Base-by-base conservation (phyloP, 1,140 invertebrate species). In the Drosophila grimshawi region DNA sequence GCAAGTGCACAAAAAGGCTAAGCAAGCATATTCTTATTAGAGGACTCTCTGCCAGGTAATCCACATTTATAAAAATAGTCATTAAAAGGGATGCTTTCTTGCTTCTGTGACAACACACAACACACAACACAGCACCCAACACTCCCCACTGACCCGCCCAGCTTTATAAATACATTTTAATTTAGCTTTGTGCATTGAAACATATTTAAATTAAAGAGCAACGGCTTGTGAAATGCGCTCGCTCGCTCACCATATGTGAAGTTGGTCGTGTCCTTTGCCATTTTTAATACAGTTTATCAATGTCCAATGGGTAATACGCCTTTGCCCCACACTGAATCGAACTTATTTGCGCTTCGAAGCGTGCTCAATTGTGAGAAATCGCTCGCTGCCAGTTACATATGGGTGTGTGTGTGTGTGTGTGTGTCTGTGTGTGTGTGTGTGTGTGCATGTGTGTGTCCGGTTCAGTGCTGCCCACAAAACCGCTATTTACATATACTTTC, bases 131-230 rank as follows among this genome's bases (percentile, higher is more conserved):
- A 11, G 5, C 32, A 45, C n/a, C 27, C 4, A 43, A 27, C 2
- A n/a, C 30, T 32, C 29, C 3, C 35, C 19, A 2, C 10, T 1
- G 11, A 11, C 32, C 35, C 7, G 59, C 56, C 63, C 65, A 64
- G 53, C 45, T 80, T 79, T 80, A 88, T 80, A 85, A 88, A 89
- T 80, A 88, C 80, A 83, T 88, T 88, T 88, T 89, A 64, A 89
- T 89, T 88, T 83, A 83, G 80, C 85, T 89, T 89, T 89, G 85
- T 89, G 81, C 85, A 89, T 73, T 89, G 85, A 80, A 89, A 89
- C 85, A 89, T 85, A 85, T 89, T 89, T 85, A 89, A 89, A 89
- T 81, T 89, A 89, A 89, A 82, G 55, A 78, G 85, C 85, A 89
- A 37, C 80, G 78, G 85, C 67, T 89, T 89, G 85, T 89, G 39